Percentiles rank a stretch among this genome's conserved stretches.
These are phyloP conservation scores for Alauda arvensis DNA, from an alignment of 2,797 vertebrate species.

Conservation along the genomic window DNA sequence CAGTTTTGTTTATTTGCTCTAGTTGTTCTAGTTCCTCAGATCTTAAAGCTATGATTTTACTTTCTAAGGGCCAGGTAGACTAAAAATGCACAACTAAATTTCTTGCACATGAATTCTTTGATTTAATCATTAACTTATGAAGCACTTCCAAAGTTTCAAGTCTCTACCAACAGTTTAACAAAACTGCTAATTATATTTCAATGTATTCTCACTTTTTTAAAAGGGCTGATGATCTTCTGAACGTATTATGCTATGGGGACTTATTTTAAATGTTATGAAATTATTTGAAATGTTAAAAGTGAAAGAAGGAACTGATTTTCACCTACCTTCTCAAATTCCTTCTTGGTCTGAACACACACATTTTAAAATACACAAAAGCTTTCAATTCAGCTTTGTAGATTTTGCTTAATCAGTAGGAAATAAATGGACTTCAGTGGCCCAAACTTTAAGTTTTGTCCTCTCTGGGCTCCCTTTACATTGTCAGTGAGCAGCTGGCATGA, in stretches of 20 bases:
- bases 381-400: not conserved
- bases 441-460: not conserved
- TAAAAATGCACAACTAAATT: not conserved
- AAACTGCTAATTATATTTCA: not conserved
- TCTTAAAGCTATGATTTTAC: not conserved
- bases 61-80: not conserved
- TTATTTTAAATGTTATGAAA: not conserved
- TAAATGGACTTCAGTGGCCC: not conserved
- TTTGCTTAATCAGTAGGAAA: not conserved
- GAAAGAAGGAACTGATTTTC: not conserved
- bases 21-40: not conserved
- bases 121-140: not conserved
- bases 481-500: not conserved
- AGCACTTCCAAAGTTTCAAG: not conserved
- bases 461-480: not conserved
- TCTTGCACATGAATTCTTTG: not conserved
- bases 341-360: not conserved
- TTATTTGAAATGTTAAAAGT: not conserved
- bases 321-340: not conserved
- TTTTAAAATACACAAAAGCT: not conserved
- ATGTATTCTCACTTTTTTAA: not conserved
- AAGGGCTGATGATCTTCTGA: not conserved
- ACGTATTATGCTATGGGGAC: not conserved
- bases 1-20: not conserved
- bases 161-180: not conserved